Base-by-base conservation (phyloP, 1,140 invertebrate genomes). In the Cherax quadricarinatus region DNA sequence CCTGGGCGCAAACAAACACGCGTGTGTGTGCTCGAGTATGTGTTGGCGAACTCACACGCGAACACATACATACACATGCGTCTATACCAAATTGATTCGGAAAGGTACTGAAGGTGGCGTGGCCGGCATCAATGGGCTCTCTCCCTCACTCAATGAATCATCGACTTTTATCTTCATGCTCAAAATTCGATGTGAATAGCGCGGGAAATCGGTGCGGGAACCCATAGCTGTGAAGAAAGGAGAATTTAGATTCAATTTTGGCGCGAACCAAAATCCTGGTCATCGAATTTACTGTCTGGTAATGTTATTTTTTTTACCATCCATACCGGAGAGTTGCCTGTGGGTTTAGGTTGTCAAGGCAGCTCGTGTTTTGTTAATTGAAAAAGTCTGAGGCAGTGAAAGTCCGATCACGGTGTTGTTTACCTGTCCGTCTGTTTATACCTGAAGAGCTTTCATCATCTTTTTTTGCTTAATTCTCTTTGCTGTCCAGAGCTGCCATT, bases 151-250 rank as follows among this genome's bases (percentile, higher is more conserved):
- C n/a, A 81, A 51, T 81, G 30, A 48, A 51, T 81, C 48, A 53
- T 53, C 12, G 30, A 21, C 79, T 81, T 81, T 81, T 81, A 80
- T 80, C 78, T 80, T 41, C 78, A 80, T 9, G 78, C 78, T 41
- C 24, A 80, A 51, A 80, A 80, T 80, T 41, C 78, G 78, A n/a
- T 48, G 14, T 51, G 79, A 81, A 81, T 81, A 53, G 48, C 12
- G 78, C 78, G 78, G 57, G 57, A 60, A 60, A 60, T 60, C 57
- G 57, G 57, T 16, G 62, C 62, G 62, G 62, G 62, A 66, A 66
- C 4, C 62, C 62, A 66, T 66, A 16, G 62, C 14, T 16, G 18
- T 18, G 62, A 66, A 66, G 62, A 66, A 66, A 66, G 12, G 53
- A 14, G 62, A 66, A 18, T 66, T 66, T 18, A 5, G 62, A 66